Percentiles rank a stretch among this genome's conserved stretches.
phyloP scores from a whole-genome alignment of 2,113 vertebrate species.

The Carassius carassius region DNA sequence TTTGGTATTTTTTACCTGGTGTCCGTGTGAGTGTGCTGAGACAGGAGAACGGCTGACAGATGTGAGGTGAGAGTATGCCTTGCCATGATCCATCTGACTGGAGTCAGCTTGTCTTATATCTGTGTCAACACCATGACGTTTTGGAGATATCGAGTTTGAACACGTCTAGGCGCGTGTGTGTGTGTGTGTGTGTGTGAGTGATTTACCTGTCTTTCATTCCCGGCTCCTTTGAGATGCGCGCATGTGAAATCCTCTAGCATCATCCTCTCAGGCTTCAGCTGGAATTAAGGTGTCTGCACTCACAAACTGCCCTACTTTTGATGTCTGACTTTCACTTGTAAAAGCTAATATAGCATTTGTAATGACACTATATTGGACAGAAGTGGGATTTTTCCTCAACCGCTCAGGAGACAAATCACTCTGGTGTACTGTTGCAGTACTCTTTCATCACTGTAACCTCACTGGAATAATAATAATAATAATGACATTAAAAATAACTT shows the following conservation, averaged over 20 bases:
- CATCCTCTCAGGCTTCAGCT: neutral
- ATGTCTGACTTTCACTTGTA: neutral
- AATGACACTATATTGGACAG: slow-evolving; percentile 3
- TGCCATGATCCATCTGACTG: slow-evolving; percentile 11
- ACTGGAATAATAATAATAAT: neutral
- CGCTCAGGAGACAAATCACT: neutral
- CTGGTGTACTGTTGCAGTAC: neutral
- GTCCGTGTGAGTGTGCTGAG: neutral
- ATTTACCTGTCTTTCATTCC: slow-evolving; percentile 31
- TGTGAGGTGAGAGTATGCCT: slow-evolving; percentile 9
- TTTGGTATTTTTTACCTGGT: neutral
- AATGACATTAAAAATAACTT: neutral
- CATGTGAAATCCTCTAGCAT: neutral
- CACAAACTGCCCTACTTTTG: slow-evolving; percentile 10
- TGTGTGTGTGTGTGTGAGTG: slow-evolving; percentile 2
- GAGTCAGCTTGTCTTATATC: slow-evolving; percentile 28
- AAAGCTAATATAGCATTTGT: slow-evolving; percentile 6
- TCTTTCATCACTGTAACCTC: slow-evolving; percentile 4
- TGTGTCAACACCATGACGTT: slow-evolving; percentile 35
- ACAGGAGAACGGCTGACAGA: slow-evolving; percentile 10
- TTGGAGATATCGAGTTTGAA: slow-evolving; percentile 40
- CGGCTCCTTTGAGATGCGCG: neutral
- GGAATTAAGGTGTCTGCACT: slow-evolving; percentile 18
- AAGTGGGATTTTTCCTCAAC: neutral
- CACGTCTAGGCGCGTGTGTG: slow-evolving; percentile 17